Percentiles rank a stretch among this genome's conserved stretches.
Conservation (phyloP, 2,888 invertebrate species). For the Herminia tarsipennalis region DNA sequence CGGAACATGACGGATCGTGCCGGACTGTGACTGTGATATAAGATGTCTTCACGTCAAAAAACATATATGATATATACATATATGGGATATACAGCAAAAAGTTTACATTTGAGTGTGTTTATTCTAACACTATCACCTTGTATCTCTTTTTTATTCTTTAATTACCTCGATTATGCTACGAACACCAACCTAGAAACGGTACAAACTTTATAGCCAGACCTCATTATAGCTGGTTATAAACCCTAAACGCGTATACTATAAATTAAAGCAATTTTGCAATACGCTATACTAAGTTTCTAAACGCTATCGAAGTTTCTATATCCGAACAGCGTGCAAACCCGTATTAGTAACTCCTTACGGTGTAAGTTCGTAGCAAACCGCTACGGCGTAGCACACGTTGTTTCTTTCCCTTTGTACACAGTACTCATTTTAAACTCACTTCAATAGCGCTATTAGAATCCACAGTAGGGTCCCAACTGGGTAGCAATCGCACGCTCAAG, state of each 20-base stretch:
- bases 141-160: background rate
- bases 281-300: slow-evolving; percentile 26
- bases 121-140: too few species aligned
- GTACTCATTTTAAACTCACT: slow-evolving; percentile 35
- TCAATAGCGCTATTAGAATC: slow-evolving; percentile 1
- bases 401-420: slow-evolving; percentile 10
- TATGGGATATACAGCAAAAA: too few species aligned
- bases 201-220: background rate
- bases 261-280: slow-evolving; percentile 32
- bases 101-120: too few species aligned
- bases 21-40: too few species aligned
- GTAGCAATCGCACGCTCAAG: slow-evolving; percentile 62
- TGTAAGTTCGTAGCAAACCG: slow-evolving; percentile 41
- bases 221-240: background rate
- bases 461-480: slow-evolving; percentile 40
- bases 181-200: too few species aligned
- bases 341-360: slow-evolving; percentile 42
- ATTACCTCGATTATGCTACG: background rate
- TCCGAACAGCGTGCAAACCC: slow-evolving; percentile 41
- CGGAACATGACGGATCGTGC: too few species aligned
- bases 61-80: too few species aligned
- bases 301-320: slow-evolving; percentile 39
- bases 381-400: slow-evolving; percentile 40
- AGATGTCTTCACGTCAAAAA: too few species aligned
- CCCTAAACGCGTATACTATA: background rate